A percentile compares a stretch with the other conserved stretches of the same genome.
phyloP scores from a whole-genome alignment of 1,140 invertebrate species.

The Anadara kagoshimensis region DNA sequence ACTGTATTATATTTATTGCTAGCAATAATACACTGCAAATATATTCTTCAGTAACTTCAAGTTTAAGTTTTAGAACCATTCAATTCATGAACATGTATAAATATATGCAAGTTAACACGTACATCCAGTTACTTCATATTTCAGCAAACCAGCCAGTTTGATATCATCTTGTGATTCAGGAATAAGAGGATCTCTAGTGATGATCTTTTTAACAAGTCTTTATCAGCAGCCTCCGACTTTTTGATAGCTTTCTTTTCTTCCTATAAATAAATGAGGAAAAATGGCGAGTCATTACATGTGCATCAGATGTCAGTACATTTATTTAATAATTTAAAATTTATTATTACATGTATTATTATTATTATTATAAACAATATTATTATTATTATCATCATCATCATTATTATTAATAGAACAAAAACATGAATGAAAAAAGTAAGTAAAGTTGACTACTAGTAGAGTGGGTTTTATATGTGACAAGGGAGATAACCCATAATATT shows the following conservation, averaged over 20 bases:
- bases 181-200: conserved; percentile 86
- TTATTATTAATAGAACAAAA: neutral
- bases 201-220: conserved; percentile 83
- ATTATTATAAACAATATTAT: neutral
- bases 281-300: no score
- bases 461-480: neutral
- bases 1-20: no score
- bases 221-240: conserved; percentile 80
- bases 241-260: conserved; percentile 82
- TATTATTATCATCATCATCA: neutral
- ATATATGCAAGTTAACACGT: no score
- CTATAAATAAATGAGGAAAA: conserved; percentile 45
- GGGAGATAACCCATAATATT: neutral
- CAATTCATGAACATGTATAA: no score
- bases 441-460: neutral
- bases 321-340: no score
- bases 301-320: no score
- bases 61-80: no score
- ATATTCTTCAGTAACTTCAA: no score
- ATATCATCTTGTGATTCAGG: conserved; percentile 87
- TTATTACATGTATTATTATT: no score
- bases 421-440: neutral
- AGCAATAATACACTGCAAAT: no score
- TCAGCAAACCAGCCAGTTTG: conserved; percentile 85
- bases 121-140: conserved; percentile 71